Conservation (phyloP, 2,888 invertebrate genomes). For the Aspidapion aeneum region DNA sequence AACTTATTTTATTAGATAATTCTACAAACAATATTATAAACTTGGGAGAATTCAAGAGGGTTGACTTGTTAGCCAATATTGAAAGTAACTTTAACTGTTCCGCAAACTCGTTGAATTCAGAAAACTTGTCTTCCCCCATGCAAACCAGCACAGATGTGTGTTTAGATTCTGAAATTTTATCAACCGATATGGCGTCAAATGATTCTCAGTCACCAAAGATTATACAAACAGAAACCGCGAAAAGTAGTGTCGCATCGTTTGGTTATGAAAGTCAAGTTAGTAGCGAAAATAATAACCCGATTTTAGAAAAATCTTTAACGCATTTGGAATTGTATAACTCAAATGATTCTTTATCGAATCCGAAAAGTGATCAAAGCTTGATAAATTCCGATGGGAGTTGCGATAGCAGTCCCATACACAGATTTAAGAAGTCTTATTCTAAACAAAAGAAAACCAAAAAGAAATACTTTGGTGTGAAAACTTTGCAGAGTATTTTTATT, state of each 20-base stretch:
- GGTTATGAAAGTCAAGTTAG: conserved; percentile 26
- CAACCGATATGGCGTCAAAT: conserved; percentile 46
- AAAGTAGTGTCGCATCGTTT: conserved; percentile 20
- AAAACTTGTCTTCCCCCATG: conserved; percentile 50
- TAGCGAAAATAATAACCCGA: conserved; percentile 16
- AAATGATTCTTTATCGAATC: conserved; percentile 44
- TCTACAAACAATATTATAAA: conserved; percentile 40
- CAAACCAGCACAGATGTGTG: conserved; percentile 51
- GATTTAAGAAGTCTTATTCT: conserved; percentile 46
- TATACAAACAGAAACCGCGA: conserved; percentile 31
- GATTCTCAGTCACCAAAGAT: conserved; percentile 49
- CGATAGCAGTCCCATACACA: conserved; percentile 56
- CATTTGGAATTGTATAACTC: conserved; percentile 32
- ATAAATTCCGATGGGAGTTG: conserved; percentile 45
- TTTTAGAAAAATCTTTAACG: conserved; percentile 11
- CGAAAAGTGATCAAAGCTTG: conserved; percentile 47
- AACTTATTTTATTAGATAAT: conserved; percentile 37
- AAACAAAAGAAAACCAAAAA: conserved; percentile 48
- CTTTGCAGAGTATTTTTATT: conserved; percentile 47
- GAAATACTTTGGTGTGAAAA: conserved; percentile 53
- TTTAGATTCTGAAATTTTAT: conserved; percentile 47
- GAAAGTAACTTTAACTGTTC: conserved; percentile 46
- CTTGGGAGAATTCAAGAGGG: conserved; percentile 38
- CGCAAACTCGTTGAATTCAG: conserved; percentile 47
- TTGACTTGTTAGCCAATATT: conserved; percentile 32